These are phyloP conservation scores for Aquatica leii DNA, from an alignment of 2,888 invertebrate species.

Conservation along the genomic window DNA sequence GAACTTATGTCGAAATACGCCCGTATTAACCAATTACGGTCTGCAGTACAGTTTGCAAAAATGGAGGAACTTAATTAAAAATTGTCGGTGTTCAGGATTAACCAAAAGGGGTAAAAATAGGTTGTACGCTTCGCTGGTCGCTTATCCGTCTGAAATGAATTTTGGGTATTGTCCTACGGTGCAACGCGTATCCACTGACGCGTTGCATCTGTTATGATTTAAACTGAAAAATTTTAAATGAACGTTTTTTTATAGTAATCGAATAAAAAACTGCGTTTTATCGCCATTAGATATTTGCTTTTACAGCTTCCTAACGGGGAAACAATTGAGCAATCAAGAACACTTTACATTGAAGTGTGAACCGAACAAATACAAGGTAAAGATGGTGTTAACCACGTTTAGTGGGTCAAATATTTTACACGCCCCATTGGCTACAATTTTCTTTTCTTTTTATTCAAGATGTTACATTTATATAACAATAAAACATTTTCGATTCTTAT, in stretches of 20 bases:
- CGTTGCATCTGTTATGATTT: conserved; percentile 35
- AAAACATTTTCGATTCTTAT: too few relatives aligned
- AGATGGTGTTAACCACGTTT: too few relatives aligned
- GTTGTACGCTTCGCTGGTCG: conserved; percentile 30
- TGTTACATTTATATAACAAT: too few relatives aligned
- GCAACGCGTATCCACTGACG: conserved; percentile 33
- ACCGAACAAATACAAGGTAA: conserved; percentile 1
- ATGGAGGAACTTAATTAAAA: conserved; percentile 37
- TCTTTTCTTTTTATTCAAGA: too few relatives aligned
- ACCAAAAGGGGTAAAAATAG: conserved; percentile 37
- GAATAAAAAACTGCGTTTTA: conserved; percentile 23
- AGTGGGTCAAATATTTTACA: too few relatives aligned
- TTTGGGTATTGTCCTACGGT: conserved; percentile 35
- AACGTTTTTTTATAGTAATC: conserved; percentile 29
- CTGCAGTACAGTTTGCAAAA: conserved; percentile 33
- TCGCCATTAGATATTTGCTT: conserved; percentile 6
- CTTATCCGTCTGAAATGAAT: conserved; percentile 32
- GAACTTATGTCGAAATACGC: conserved; percentile 29
- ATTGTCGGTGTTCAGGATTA: conserved; percentile 36
- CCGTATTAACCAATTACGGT: conserved; percentile 34
- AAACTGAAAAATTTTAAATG: conserved; percentile 34
- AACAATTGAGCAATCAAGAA: conserved; percentile 19
- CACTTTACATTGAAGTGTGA: conserved; percentile 13
- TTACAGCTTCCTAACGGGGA: conserved; percentile 8
- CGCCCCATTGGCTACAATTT: too few relatives aligned